Evolutionary conservation across 1,140 invertebrate species (phyloP).

Genomic region (Augochlora pura): DNA sequence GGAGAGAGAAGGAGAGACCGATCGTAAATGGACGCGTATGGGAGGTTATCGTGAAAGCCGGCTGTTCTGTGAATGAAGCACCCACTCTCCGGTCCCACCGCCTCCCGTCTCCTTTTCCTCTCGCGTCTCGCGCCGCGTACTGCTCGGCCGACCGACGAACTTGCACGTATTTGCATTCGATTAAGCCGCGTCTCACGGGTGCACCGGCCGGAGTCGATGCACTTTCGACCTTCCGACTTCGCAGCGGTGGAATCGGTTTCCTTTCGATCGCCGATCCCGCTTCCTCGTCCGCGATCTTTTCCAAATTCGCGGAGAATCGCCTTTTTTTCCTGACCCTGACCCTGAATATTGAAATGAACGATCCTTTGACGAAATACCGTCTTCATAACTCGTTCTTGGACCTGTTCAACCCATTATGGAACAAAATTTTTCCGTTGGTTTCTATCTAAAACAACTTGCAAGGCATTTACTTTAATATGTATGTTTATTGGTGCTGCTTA

Average conservation of each 20-base stretch:
- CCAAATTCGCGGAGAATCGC: too few relatives aligned
- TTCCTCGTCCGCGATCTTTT: too few relatives aligned
- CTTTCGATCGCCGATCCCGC: not conserved
- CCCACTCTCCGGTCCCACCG: constrained; percentile 41
- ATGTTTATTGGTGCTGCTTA: too few relatives aligned
- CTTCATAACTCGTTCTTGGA: too few relatives aligned
- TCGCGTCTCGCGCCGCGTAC: constrained; percentile 29
- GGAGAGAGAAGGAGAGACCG: constrained; percentile 1
- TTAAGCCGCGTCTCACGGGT: constrained; percentile 50
- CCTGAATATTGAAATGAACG: too few relatives aligned
- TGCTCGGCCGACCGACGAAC: constrained; percentile 47
- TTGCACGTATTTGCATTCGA: constrained; percentile 57
- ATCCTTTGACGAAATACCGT: too few relatives aligned
- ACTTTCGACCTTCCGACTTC: constrained; percentile 42
- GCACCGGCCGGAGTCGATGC: constrained; percentile 47
- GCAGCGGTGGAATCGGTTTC: not conserved
- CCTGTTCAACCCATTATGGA: too few relatives aligned
- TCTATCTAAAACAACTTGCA: too few relatives aligned
- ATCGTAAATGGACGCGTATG: constrained; percentile 46
- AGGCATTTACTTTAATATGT: too few relatives aligned
- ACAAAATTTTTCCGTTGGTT: too few relatives aligned
- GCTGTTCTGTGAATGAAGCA: constrained; percentile 53
- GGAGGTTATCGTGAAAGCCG: constrained; percentile 50
- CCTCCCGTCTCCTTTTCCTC: not conserved
- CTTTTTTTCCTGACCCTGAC: too few relatives aligned